These are phyloP conservation scores for Acarapis woodi DNA, from an alignment of 1,140 invertebrate genomes.

Conservation along the genomic window DNA sequence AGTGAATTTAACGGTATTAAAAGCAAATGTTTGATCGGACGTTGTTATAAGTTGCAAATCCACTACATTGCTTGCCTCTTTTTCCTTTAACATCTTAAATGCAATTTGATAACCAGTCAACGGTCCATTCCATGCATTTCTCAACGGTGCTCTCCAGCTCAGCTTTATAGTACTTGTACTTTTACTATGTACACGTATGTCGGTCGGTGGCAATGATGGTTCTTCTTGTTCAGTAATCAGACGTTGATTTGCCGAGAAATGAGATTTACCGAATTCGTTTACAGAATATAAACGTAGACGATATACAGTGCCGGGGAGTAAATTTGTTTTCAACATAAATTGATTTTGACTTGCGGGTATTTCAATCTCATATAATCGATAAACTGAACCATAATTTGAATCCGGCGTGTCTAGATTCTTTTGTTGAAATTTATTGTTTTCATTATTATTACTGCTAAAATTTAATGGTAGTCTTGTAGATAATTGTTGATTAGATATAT, in stretches of 20 bases:
- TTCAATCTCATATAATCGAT: conserved; percentile 4
- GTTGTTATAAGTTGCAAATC: conserved; percentile 1
- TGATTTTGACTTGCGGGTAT: not conserved
- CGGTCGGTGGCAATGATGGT: conserved; percentile 11
- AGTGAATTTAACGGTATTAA: too few species aligned
- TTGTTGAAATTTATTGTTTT: not conserved
- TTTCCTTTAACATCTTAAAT: conserved; percentile 9
- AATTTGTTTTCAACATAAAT: conserved; percentile 10
- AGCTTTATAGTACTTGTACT: conserved; percentile 13
- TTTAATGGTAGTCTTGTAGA: not conserved
- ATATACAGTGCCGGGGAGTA: conserved; percentile 72
- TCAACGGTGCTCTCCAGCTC: conserved; percentile 30
- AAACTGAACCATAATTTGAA: not conserved
- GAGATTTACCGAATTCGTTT: conserved; percentile 68
- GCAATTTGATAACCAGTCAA: conserved; percentile 38
- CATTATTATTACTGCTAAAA: not conserved
- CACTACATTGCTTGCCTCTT: not conserved
- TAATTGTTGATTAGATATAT: not conserved
- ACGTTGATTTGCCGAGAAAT: conserved; percentile 61
- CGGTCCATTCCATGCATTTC: conserved; percentile 72
- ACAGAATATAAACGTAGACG: conserved; percentile 68
- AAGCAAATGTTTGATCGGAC: conserved; percentile 2
- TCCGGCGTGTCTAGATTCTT: too few species aligned
- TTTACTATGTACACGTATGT: conserved; percentile 10
- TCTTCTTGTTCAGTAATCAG: conserved; percentile 75